Base-by-base conservation (phyloP, 2,888 invertebrate genomes). In the Meteorus cinctellus region DNA sequence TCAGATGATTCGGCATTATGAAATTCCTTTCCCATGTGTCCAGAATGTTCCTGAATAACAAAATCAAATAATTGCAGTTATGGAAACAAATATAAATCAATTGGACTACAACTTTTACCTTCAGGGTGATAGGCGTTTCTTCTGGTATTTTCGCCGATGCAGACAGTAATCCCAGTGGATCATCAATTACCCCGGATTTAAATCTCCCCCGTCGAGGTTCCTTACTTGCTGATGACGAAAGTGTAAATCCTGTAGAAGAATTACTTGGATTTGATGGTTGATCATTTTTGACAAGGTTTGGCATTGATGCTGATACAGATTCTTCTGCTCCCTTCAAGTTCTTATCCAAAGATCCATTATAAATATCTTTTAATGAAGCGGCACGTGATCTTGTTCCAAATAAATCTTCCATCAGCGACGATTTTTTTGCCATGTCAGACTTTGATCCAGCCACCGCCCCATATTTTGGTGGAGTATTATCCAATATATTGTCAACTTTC, bases 141-240 rank as follows among this genome's bases (percentile, higher is more conserved):
- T 72, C 29, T n/a, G 31, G 16, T 14, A 31, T 36, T 41, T 68
- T 68, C n/a, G 75, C 51, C 4, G 78, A 67, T 4, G 77, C 36
- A 4, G 84, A 79, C 36, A 88, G 78, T 41, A 88, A 78, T 71
- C 88, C 88, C 12, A 88, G 79, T 36, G 88, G 88, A 78, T 88
- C 88, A 36, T 83, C 83, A 62, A 84, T 79, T 27, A 82, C 75
- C 14, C 79, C 75, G 10, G 86, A 80, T 72, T 80, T 82, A 79
- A 82, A 83, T 73, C 85, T 77, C 14, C 84, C 84, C 80, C 87
- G 82, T 41, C 88, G 82, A 55, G 85, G 78, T 73, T 87, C 86
- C 76, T 81, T 83, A 10, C 79, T 66, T 12, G 74, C 78, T 12
- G 81, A 75, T 74, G 79, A 66, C 34, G 82, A 85, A 24, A 81